Evolutionary conservation across 2,888 invertebrate genomes (phyloP), one percentile per base, ranked within the genome.

Genomic region (Penaeus monodon): DNA sequence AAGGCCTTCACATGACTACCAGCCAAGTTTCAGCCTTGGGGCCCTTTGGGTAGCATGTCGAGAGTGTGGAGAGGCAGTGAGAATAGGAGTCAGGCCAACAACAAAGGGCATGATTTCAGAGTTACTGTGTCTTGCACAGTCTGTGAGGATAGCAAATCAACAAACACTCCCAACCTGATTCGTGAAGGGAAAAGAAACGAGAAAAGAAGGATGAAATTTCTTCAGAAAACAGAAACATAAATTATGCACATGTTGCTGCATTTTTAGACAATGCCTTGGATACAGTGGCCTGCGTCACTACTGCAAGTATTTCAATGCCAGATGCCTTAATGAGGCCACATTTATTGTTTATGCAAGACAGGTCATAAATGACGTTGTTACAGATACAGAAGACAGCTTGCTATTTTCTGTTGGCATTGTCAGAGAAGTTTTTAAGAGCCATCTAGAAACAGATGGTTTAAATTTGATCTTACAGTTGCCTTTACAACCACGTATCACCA

Each of bases 31-130:
- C 74, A 33, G 89, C 89, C 7, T 70, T 89, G 20, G 78, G 88
- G 64, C 49, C 73, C 44, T 68, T 89, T n/a, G n/a, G 68, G 89
- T 89, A 57, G 86, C 88, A 20, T 89, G 89, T 77, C 88, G 86
- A 33, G 89, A 89, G 66, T 89, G 89, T 81, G 89, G 89, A 17
- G 89, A 89, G 66, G 44, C 76, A 2, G 86, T 89, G 10, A 82
- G 77, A 17, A 66, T 89, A 44, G 88, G 88, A 2, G 89, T 89
- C 22, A 77, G 89, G 17, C 89, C 89, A 38, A 89, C 89, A 8
- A 89, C 89, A 22, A 89, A 89, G 68, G 89, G 89, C 24, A 89
- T 89, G 89, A 89, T 89, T 44, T 89, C 89, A 33, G 89, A 89
- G 66, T 89, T 70, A 88, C 88, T 27, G 89, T 89, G 29, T 70